Conservation (phyloP, 2,888 invertebrate genomes). For the Heliconius hortense region DNA sequence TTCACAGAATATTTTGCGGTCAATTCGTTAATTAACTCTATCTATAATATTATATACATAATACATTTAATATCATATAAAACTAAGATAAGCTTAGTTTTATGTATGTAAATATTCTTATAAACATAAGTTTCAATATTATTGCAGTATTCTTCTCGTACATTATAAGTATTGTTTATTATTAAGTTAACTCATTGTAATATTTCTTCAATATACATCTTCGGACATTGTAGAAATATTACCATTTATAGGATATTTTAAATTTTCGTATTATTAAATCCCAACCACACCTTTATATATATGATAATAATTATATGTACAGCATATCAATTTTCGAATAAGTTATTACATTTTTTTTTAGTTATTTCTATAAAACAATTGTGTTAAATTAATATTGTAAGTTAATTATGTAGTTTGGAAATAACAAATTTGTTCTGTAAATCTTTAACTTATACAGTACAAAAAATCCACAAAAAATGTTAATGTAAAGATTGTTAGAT, state of each 20-base stretch:
- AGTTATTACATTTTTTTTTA: neutral
- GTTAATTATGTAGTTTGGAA: neutral
- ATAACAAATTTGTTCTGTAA: neutral
- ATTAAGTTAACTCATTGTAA: conserved; percentile 27
- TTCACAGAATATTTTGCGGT: conserved; percentile 2
- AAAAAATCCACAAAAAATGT: neutral
- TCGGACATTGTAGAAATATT: conserved; percentile 42
- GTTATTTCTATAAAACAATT: neutral
- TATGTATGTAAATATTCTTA: conserved; percentile 20
- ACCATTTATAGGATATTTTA: conserved; percentile 17
- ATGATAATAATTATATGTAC: neutral
- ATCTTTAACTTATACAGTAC: neutral
- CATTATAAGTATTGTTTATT: neutral
- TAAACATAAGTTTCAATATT: conserved; percentile 23
- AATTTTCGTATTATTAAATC: neutral
- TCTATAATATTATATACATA: neutral
- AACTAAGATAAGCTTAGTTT: neutral
- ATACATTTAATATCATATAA: neutral
- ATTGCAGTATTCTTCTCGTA: conserved; percentile 19
- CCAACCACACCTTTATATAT: conserved; percentile 1
- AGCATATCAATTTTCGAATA: neutral
- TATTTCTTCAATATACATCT: conserved; percentile 44
- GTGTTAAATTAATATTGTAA: neutral
- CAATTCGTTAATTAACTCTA: neutral
- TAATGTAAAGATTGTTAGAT: neutral